Evolutionary conservation across 2,888 invertebrate genomes (phyloP), one percentile per base, ranked within the genome.

Genomic region (Mythimna ferrago): DNA sequence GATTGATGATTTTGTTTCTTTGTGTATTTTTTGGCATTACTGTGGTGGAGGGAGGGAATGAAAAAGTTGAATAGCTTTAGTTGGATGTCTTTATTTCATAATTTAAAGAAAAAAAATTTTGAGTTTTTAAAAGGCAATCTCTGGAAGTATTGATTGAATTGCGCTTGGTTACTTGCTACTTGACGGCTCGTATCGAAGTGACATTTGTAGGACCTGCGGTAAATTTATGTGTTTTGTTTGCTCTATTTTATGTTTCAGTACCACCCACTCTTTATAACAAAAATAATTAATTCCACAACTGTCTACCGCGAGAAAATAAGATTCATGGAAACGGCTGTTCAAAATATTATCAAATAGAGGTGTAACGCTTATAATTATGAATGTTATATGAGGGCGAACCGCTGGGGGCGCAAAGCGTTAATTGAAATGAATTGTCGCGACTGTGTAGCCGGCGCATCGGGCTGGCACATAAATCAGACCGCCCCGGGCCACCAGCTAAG

Each of bases 371-470:
- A 87, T 86, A 88, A 88, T 88, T 86, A 86, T 87, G 86, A 82
- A 84, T 80, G 68, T 79, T 78, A 79, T 84, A 84, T 81, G 78
- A 82, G 81, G 76, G 81, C 89, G 86, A 89, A 88, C 87, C 90
- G 87, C 92, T 86, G 86, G 86, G 89, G 94, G 93, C 92, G 90
- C 85, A 84, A 73, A 86, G 92, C 93, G 92, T 91, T 96, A 96
- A 96, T 96, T 96, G 96, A 96, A 96, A 96, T 96, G 94, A 96
- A 96, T 96, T 95, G 96, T 96, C 94, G 92, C 93, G 92, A 91
- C 91, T 92, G 89, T 92, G 94, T 92, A 92, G 94, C 89, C 89
- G 91, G 92, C 90, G 95, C 94, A 95, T 96, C 89, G 93, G 19
- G n/a, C n/a, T 19, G 51, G 51, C 91, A 95, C 94, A 95, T 96